Evolutionary conservation across 1,140 invertebrate species (phyloP), one percentile per base, ranked within the genome.

Genomic region (Leptoteleia sp.): DNA sequence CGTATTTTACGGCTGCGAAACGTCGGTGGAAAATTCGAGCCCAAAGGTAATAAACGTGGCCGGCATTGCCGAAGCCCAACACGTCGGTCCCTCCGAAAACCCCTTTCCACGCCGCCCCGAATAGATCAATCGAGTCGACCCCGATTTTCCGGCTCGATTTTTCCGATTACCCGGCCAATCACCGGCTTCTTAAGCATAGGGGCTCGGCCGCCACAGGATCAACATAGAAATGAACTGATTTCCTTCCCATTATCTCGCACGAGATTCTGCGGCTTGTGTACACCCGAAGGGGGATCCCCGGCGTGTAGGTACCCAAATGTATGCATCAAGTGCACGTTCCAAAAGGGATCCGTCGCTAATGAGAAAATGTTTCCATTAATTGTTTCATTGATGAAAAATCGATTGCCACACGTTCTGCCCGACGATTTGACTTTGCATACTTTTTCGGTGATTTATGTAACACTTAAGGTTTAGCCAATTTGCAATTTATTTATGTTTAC

Each of bases 221-320:
- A 89, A 89, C 88, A 89, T 89, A 89, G 88, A 89, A 89, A 89
- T 88, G 88, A 89, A 89, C 88, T 89, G 87, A 89, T 89, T 89
- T 89, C 85, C 87, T 88, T 88, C 84, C 87, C 85, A 89, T 89
- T 89, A 88, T 89, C 87, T 88, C 62, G 31, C 43, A 43, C 68
- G 37, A n/a, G n/a, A 55, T 72, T 70, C n/a, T 65, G 68, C 42
- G 50, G 73, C 62, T 67, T 70, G 47, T 59, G 31, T 64, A 59
- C 48, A 55, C 8, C n/a, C 19, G 48, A 29, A 19, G 52, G 52
- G 43, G 31, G 40, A 55, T 70, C 35, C 27, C 5, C 1, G 31
- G 15, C 13, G 3, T 4, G 17, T 29, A n/a, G n/a, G n/a, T n/a
- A n/a, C n/a, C n/a, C n/a, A n/a, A 17, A 40, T 57, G 38, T 57